Base-by-base conservation (phyloP, 1,140 invertebrate genomes). In the Calliopsis andreniformis region DNA sequence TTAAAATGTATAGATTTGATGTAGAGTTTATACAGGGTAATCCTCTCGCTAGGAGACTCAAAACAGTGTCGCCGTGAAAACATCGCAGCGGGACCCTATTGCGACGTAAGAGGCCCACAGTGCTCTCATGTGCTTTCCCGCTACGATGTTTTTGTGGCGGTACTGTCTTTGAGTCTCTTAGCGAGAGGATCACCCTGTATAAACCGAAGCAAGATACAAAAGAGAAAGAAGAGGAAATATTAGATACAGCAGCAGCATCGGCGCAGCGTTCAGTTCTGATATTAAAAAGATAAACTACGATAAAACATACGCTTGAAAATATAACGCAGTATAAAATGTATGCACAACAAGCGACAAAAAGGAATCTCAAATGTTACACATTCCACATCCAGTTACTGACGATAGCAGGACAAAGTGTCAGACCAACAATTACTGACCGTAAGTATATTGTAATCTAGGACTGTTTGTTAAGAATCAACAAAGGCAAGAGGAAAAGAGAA, bases 361-460 rank as follows among this genome's bases (percentile, higher is more conserved):
- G 1, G 16, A 6, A 32, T n/a, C 58, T 16, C 25, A n/a, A 20
- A 59, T 23, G 55, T 35, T 25, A 42, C 67, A 20, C 16, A n/a
- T 35, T 59, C 4, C 20, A n/a, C 20, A 35, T 70, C 32, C 20
- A 3, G 7, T 5, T 53, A 53, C 53, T 39, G 71, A 66, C 43
- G 23, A 35, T 14, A 32, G 12, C 12, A 39, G 32, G 49, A 56
- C 45, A 55, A 66, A 71, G 45, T 23, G 23, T 6, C 30, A 25
- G 8, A 23, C 23, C 47, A 47, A 28, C 62, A 51, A 66, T 75
- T 47, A 55, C 63, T 32, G 63, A 20, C 55, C 18, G 25, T 47
- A 58, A 49, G 62, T 53, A 67, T 67, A 67, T 67, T 18, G 71
- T 58, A 67, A 67, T 73, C 66, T 55, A 73, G 39, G 39, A 45